A percentile compares a stretch with the other conserved stretches of the same genome.
Conservation (phyloP, 2,797 vertebrate genomes). For the Labroides dimidiatus region DNA sequence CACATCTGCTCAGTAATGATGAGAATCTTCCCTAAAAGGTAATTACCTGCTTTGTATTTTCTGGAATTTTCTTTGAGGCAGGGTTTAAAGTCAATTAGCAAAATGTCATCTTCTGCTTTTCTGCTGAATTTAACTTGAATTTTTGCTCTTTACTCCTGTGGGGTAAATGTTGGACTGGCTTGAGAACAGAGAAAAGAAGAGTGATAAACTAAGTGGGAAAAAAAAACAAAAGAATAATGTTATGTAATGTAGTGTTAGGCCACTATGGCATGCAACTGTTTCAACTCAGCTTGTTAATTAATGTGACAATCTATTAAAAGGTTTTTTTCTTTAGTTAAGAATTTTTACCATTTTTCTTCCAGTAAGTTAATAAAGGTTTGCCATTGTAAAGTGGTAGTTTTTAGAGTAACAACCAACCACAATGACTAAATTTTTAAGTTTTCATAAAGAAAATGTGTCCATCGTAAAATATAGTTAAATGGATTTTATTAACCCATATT, state of each 20-base stretch:
- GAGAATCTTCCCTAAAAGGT: conserved; percentile 5
- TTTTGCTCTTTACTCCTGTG: conserved; percentile 14
- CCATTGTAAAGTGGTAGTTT: not conserved
- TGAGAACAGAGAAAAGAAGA: conserved; percentile 1
- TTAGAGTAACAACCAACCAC: too few relatives aligned
- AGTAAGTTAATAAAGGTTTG: too few relatives aligned
- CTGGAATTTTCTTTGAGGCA: conserved; percentile 19
- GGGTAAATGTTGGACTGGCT: conserved; percentile 10
- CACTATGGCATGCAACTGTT: not conserved
- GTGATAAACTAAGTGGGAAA: conserved; percentile 14
- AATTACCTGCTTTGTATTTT: conserved; percentile 33
- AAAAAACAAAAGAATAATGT: conserved; percentile 1
- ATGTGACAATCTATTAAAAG: not conserved
- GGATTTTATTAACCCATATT: too few relatives aligned
- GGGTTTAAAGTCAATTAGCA: conserved; percentile 17
- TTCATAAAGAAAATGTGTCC: too few relatives aligned
- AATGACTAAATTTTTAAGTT: too few relatives aligned
- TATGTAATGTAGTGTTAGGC: not conserved
- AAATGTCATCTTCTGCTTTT: conserved; percentile 21
- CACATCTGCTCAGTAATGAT: not conserved
- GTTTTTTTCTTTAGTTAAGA: not conserved
- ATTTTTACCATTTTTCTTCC: too few relatives aligned
- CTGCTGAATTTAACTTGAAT: conserved; percentile 18
- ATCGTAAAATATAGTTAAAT: too few relatives aligned
- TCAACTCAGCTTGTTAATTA: not conserved